These are phyloP conservation scores for Anas platyrhynchos DNA, from an alignment of 2,113 vertebrate genomes.

Conservation along the genomic window DNA sequence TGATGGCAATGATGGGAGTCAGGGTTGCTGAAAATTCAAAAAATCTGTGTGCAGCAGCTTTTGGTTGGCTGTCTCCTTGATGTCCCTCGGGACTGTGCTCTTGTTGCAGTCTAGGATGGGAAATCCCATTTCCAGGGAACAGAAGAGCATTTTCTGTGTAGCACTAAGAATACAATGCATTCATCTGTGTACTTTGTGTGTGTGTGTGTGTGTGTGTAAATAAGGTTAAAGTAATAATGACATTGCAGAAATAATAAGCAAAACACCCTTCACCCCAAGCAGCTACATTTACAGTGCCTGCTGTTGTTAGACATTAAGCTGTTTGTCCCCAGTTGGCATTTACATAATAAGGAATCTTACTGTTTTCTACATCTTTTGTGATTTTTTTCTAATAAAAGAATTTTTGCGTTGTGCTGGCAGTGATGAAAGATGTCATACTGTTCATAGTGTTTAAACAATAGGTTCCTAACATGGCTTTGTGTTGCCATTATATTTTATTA, in stretches of 20 bases:
- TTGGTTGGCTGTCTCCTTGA: background rate
- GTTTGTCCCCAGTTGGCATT: conserved; percentile 10
- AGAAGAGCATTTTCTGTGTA: background rate
- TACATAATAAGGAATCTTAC: background rate
- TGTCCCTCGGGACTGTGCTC: rapidly evolving
- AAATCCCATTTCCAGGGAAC: background rate
- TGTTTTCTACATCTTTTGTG: conserved; percentile 34
- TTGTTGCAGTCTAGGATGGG: background rate
- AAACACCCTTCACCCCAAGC: conserved; percentile 18
- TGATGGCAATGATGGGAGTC: background rate
- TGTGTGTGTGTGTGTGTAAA: background rate
- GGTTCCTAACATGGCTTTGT: background rate
- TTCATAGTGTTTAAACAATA: conserved; percentile 22
- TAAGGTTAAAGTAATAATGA: conserved; percentile 48
- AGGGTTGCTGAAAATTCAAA: background rate
- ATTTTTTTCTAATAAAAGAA: conserved; percentile 9
- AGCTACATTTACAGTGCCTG: conserved; percentile 7
- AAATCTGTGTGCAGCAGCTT: background rate
- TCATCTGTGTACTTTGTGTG: background rate
- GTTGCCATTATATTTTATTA: background rate
- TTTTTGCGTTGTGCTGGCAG: conserved; percentile 11
- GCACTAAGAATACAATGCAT: rapidly evolving
- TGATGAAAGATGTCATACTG: conserved; percentile 36
- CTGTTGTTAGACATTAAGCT: conserved; percentile 12
- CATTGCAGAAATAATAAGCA: conserved; percentile 36